phyloP scores from a whole-genome alignment of 1,140 invertebrate genomes.

The Pissodes strobi region DNA sequence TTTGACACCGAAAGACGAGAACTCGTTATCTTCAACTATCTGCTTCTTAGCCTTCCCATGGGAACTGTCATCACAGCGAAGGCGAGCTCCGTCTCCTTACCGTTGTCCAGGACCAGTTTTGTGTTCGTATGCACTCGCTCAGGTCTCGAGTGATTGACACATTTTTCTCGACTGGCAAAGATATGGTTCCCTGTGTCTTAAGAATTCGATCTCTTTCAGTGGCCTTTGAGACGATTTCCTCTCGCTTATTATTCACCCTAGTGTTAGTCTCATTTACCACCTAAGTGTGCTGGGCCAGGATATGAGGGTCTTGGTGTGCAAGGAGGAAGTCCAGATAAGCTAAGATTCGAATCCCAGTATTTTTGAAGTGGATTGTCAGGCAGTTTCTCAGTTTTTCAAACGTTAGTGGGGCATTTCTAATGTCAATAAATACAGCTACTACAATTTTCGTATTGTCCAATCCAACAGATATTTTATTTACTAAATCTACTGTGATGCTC shows the following conservation, averaged over 20 bases:
- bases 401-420: conserved; percentile 20
- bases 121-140: neutral
- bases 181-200: neutral
- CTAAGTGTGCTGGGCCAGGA: neutral
- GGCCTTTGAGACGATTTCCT: neutral
- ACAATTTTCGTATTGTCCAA: too few species aligned
- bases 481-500: too few species aligned
- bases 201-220: neutral
- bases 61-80: neutral
- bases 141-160: neutral
- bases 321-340: conserved; percentile 38
- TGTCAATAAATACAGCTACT: too few species aligned
- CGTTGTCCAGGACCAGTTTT: neutral
- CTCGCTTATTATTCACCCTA: neutral
- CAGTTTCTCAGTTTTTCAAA: conserved; percentile 47
- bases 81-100: neutral
- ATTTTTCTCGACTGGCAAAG: neutral
- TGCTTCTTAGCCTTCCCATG: neutral
- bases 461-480: too few species aligned
- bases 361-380: conserved; percentile 36
- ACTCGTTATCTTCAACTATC: neutral
- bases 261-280: neutral
- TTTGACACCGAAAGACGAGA: neutral
- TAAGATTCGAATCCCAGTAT: conserved; percentile 36
- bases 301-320: neutral